These are phyloP conservation scores for Atractosteus spatula DNA, from an alignment of 2,113 vertebrate genomes.

Conservation along the genomic window DNA sequence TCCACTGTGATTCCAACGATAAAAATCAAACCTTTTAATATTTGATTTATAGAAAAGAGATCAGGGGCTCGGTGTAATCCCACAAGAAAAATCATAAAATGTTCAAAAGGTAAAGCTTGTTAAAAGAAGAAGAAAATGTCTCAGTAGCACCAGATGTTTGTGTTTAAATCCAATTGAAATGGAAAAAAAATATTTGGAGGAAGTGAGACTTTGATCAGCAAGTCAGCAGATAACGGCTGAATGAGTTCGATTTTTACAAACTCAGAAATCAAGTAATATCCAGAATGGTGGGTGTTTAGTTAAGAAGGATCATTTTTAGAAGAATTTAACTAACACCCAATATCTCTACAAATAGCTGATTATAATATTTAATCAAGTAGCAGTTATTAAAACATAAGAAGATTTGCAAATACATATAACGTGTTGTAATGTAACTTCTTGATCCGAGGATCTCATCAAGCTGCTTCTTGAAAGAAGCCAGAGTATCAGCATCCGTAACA, in stretches of 20 bases:
- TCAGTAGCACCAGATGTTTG: constrained; percentile 19
- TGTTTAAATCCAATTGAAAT: constrained; percentile 14
- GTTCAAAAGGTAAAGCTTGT: constrained; percentile 21
- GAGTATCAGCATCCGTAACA: too few species aligned
- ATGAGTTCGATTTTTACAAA: constrained; percentile 38
- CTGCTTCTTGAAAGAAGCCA: too few species aligned
- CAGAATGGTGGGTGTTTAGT: constrained; percentile 19
- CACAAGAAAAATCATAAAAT: constrained; percentile 18
- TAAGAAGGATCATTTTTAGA: background rate
- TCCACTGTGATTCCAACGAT: constrained; percentile 16
- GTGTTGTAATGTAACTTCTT: too few species aligned
- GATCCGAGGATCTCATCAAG: too few species aligned
- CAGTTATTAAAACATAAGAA: too few species aligned
- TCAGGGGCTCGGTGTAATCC: constrained; percentile 12
- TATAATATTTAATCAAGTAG: too few species aligned
- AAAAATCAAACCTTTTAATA: constrained; percentile 36
- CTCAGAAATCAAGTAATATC: constrained; percentile 31
- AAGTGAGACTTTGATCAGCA: constrained; percentile 38
- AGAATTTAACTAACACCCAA: constrained; percentile 16
- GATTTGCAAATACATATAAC: too few species aligned
- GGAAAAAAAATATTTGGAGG: constrained; percentile 23
- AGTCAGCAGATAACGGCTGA: constrained; percentile 35
- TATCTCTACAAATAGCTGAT: background rate
- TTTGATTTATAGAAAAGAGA: constrained; percentile 29
- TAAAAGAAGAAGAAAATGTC: constrained; percentile 16